These are phyloP conservation scores for Tyrophagus putrescentiae DNA, from an alignment of 1,140 invertebrate species.

Conservation along the genomic window DNA sequence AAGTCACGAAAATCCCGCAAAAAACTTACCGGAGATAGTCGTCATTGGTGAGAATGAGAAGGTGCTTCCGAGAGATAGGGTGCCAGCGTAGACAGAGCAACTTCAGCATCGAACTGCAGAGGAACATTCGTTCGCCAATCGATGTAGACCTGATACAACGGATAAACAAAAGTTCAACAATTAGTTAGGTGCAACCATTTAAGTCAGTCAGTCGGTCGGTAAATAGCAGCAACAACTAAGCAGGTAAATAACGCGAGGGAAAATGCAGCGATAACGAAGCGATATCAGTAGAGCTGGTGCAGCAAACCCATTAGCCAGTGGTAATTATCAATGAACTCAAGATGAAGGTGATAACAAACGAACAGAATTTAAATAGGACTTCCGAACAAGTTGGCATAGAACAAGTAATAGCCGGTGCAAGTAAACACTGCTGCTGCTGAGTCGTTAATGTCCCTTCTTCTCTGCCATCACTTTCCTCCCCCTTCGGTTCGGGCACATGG, in stretches of 20 bases:
- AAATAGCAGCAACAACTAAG: neutral
- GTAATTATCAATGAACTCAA: neutral
- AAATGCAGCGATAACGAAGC: neutral
- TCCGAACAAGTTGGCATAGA: too few species aligned
- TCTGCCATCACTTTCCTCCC: too few species aligned
- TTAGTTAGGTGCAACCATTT: neutral
- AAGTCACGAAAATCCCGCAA: constrained; percentile 22
- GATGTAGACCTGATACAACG: constrained; percentile 24
- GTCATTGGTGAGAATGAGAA: constrained; percentile 62
- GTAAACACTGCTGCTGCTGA: too few species aligned
- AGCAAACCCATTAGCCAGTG: too few species aligned
- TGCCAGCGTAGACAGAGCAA: constrained; percentile 55
- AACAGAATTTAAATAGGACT: too few species aligned
- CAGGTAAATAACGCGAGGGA: neutral
- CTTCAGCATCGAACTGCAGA: constrained; percentile 29
- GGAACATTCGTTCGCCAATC: constrained; percentile 33
- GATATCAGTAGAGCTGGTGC: too few species aligned
- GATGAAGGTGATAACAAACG: too few species aligned
- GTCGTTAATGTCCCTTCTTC: too few species aligned
- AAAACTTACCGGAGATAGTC: constrained; percentile 52
- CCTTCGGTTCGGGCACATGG: neutral
- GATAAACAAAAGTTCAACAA: constrained; percentile 2
- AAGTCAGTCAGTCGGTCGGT: neutral
- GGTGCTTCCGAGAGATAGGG: constrained; percentile 51
- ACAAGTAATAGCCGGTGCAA: too few species aligned